A percentile compares a stretch with the other conserved stretches of the same genome.
phyloP scores from a whole-genome alignment of 2,888 invertebrate species.

The Teleiodes luculella region DNA sequence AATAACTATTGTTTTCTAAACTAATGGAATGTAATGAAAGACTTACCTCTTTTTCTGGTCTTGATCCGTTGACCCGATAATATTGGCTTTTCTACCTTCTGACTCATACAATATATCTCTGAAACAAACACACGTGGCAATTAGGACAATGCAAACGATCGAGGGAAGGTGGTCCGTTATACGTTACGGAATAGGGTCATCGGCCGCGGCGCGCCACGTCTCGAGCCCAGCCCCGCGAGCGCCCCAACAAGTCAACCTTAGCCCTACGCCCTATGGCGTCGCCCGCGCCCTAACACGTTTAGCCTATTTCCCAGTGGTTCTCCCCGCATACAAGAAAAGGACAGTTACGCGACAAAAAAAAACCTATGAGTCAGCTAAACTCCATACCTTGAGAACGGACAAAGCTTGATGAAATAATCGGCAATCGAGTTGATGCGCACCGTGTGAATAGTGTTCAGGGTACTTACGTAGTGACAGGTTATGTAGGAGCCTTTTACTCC shows the following conservation, averaged over 20 bases:
- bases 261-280: constrained; percentile 44
- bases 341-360: constrained; percentile 20
- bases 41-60: constrained; percentile 99
- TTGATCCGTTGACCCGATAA: constrained; percentile 99
- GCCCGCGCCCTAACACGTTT: constrained; percentile 34
- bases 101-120: constrained; percentile 99
- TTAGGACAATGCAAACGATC: constrained; percentile 41
- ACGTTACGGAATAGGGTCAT: constrained; percentile 50
- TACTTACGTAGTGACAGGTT: constrained; percentile 79
- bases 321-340: constrained; percentile 16
- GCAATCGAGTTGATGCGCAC: constrained; percentile 40
- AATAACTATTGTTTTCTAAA: not conserved
- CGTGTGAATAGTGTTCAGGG: constrained; percentile 33
- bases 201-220: constrained; percentile 53
- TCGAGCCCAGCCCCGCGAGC: constrained; percentile 24
- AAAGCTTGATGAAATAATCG: constrained; percentile 34
- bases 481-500: constrained; percentile 80
- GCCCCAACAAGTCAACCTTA: constrained; percentile 28
- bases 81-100: constrained; percentile 99
- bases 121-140: constrained; percentile 79
- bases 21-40: constrained; percentile 14
- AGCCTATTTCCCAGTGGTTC: constrained; percentile 43
- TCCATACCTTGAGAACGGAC: constrained; percentile 28
- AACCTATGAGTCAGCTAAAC: constrained; percentile 42
- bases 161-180: constrained; percentile 44